Evolutionary conservation across 2,797 vertebrate species (phyloP).

Genomic region (Lagodon rhomboides): DNA sequence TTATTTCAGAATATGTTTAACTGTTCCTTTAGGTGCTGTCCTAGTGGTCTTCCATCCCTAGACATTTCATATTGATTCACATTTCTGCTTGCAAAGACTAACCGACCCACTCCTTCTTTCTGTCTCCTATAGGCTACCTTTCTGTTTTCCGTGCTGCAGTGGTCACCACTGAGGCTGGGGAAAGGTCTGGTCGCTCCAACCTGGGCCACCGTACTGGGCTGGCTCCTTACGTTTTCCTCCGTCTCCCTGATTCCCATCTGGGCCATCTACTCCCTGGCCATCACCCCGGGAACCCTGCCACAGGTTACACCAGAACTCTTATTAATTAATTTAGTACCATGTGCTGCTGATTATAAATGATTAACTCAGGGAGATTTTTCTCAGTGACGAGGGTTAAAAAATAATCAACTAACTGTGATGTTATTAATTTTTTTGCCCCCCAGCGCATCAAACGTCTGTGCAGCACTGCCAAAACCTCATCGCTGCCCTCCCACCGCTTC

Average conservation of each 20-base stretch:
- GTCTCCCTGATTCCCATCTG: slow-evolving; percentile 83
- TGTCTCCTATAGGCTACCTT: slow-evolving; percentile 75
- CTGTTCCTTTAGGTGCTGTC: too few relatives aligned
- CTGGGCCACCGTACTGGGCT: slow-evolving; percentile 80
- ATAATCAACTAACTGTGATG: slow-evolving; percentile 1
- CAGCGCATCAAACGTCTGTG: slow-evolving; percentile 79
- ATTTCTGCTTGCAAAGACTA: background rate
- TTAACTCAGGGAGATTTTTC: too few relatives aligned
- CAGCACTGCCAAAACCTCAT: slow-evolving; percentile 47
- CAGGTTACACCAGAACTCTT: slow-evolving; percentile 60
- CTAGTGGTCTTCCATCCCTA: too few relatives aligned
- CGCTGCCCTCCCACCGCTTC: slow-evolving; percentile 33
- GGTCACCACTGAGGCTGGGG: slow-evolving; percentile 79
- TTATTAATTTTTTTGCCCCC: slow-evolving; percentile 17
- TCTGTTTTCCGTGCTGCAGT: slow-evolving; percentile 80
- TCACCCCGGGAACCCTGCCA: slow-evolving; percentile 70
- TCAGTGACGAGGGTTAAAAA: too few relatives aligned
- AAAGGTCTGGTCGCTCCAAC: slow-evolving; percentile 74
- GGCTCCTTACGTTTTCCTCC: slow-evolving; percentile 80
- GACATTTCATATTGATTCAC: background rate
- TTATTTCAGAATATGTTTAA: too few relatives aligned
- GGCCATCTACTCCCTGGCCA: slow-evolving; percentile 76
- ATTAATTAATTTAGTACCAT: background rate
- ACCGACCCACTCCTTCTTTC: background rate
- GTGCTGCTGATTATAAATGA: background rate